These are phyloP conservation scores for Nipponacmea schrenckii DNA, from an alignment of 2,888 invertebrate species.

Conservation along the genomic window DNA sequence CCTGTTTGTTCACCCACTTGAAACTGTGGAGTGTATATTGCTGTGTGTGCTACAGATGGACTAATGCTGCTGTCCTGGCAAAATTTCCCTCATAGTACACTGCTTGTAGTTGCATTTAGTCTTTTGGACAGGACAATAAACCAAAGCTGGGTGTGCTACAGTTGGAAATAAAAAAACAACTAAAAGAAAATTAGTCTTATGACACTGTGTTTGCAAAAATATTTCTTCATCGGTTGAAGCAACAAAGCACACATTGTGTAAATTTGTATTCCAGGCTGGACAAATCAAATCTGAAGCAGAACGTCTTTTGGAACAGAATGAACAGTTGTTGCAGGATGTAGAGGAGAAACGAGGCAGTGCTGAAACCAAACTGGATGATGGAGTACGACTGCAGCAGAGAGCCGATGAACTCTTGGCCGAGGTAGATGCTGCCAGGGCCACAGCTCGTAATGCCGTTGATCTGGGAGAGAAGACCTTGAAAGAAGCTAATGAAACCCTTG, in stretches of 20 bases:
- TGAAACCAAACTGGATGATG: constrained; percentile 70
- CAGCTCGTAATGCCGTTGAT: constrained; percentile 85
- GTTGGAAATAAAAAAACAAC: too few relatives aligned
- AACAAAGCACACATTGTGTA: too few relatives aligned
- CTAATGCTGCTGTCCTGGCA: too few relatives aligned
- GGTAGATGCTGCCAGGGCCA: constrained; percentile 76
- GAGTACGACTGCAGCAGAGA: constrained; percentile 79
- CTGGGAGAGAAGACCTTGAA: constrained; percentile 84
- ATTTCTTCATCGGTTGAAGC: too few relatives aligned
- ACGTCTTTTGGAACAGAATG: constrained; percentile 75
- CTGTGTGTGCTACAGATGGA: constrained; percentile 15
- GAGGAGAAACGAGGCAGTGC: constrained; percentile 73
- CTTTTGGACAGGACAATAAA: too few relatives aligned
- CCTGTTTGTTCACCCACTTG: too few relatives aligned
- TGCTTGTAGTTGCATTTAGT: too few relatives aligned
- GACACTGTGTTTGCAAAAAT: too few relatives aligned
- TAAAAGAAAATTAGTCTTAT: too few relatives aligned
- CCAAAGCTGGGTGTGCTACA: too few relatives aligned
- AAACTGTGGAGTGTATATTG: neutral
- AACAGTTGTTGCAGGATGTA: constrained; percentile 69
- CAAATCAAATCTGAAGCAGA: constrained; percentile 74
- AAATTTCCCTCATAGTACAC: too few relatives aligned
- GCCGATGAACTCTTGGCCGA: constrained; percentile 84
- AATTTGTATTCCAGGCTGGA: constrained; percentile 46
- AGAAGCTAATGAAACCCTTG: constrained; percentile 83